A percentile compares a stretch with the other conserved stretches of the same genome.
These are phyloP conservation scores for Diorhabda elongata DNA, from an alignment of 1,140 invertebrate genomes.

Conservation along the genomic window DNA sequence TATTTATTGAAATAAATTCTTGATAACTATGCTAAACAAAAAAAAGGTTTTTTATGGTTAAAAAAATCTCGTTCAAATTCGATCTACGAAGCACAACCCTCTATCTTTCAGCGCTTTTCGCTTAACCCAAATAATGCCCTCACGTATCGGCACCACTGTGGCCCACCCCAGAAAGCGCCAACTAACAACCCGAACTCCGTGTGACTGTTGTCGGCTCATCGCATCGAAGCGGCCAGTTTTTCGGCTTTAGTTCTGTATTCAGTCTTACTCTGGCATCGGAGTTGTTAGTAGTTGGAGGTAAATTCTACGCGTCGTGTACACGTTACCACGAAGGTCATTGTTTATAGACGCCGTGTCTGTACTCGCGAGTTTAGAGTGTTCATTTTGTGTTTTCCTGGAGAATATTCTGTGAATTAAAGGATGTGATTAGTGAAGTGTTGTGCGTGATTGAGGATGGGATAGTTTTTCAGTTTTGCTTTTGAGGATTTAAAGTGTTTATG, in stretches of 20 bases:
- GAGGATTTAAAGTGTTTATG: neutral
- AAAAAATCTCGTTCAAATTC: too few species aligned
- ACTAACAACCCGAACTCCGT: neutral
- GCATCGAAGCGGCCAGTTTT: neutral
- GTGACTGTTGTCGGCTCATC: constrained; percentile 1
- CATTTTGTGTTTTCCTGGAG: neutral
- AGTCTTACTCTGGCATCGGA: neutral
- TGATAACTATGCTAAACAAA: too few species aligned
- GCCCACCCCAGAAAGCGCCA: constrained; percentile 1
- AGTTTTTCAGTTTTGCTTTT: neutral
- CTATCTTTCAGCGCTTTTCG: neutral
- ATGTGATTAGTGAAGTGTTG: neutral
- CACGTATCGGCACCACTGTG: neutral
- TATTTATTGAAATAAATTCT: too few species aligned
- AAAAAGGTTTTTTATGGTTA: too few species aligned
- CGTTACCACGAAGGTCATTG: neutral
- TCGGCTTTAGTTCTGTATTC: neutral
- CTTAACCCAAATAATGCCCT: neutral
- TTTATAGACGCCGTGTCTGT: neutral
- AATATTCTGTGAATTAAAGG: neutral
- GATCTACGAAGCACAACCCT: neutral
- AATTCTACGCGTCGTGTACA: neutral
- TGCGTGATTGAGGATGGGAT: neutral
- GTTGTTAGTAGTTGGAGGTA: neutral
- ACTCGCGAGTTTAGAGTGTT: neutral